Percentiles rank a stretch among this genome's conserved stretches.
Conservation (phyloP, 1,140 invertebrate genomes). For the Temnothorax nylanderi region DNA sequence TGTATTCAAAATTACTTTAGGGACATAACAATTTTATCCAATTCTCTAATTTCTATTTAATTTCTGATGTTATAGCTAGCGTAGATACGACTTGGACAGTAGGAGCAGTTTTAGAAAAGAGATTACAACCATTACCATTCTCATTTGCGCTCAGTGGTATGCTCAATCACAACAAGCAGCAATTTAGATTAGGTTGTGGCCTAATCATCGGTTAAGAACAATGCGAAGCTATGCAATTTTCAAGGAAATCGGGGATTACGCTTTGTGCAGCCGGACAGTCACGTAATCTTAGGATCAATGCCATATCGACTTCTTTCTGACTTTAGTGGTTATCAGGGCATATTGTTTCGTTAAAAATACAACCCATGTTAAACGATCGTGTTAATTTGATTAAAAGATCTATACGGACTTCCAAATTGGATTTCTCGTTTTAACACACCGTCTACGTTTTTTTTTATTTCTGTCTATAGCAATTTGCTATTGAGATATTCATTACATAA, state of each 20-base stretch:
- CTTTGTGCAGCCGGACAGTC: constrained; percentile 38
- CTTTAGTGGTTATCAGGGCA: constrained; percentile 36
- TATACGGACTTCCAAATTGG: constrained; percentile 36
- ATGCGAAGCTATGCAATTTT: constrained; percentile 25
- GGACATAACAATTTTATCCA: not conserved
- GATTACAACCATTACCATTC: constrained; percentile 96
- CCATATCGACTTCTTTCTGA: constrained; percentile 40
- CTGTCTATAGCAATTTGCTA: not conserved
- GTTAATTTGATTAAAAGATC: constrained; percentile 71
- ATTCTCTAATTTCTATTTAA: not conserved
- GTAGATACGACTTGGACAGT: constrained; percentile 98
- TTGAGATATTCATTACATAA: not conserved
- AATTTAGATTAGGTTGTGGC: constrained; percentile 95
- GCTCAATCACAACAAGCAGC: constrained; percentile 96
- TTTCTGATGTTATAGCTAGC: constrained; percentile 88
- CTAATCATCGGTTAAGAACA: constrained; percentile 92
- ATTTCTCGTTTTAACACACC: constrained; percentile 5
- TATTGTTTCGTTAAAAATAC: constrained; percentile 39
- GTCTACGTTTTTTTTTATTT: not conserved
- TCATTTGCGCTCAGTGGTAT: constrained; percentile 96
- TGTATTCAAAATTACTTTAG: not conserved
- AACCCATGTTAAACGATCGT: constrained; percentile 60
- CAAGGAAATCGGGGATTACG: constrained; percentile 43
- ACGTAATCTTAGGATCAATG: constrained; percentile 58
- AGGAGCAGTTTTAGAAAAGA: constrained; percentile 97